Percentiles rank a stretch among this genome's conserved stretches.
phyloP scores from a whole-genome alignment of 2,888 invertebrate genomes.

The Cenopis cana region DNA sequence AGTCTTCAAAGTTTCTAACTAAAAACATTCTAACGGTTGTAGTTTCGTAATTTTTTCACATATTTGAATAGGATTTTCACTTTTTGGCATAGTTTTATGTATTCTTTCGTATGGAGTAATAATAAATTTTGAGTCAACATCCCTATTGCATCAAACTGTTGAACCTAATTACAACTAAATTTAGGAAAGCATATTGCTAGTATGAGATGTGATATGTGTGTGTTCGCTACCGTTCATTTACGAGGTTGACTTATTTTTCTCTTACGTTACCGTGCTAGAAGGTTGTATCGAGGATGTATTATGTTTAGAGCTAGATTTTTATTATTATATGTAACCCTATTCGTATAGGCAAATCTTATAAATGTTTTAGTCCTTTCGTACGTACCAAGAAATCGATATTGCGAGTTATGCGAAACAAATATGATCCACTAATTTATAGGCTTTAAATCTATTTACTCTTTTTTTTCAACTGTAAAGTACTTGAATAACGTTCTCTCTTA shows the following conservation, averaged over 20 bases:
- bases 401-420: conserved; percentile 12
- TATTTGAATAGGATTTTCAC: too few relatives aligned
- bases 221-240: conserved; percentile 19
- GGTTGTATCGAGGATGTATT: conserved; percentile 40
- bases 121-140: too few relatives aligned
- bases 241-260: conserved; percentile 22
- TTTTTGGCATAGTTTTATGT: too few relatives aligned
- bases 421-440: not conserved
- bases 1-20: too few relatives aligned
- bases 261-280: conserved; percentile 22
- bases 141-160: not conserved
- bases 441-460: not conserved
- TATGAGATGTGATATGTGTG: conserved; percentile 3
- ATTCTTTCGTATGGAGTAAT: too few relatives aligned
- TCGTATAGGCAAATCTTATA: conserved; percentile 19
- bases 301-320: conserved; percentile 48
- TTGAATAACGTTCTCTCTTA: too few relatives aligned
- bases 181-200: not conserved
- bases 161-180: not conserved
- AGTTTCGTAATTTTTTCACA: too few relatives aligned
- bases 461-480: too few relatives aligned
- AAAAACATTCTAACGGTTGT: too few relatives aligned
- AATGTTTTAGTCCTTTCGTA: conserved; percentile 18
- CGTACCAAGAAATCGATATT: not conserved
- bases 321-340: conserved; percentile 24